phyloP scores from a whole-genome alignment of 2,113 vertebrate species.

The Ptilonorhynchus violaceus region DNA sequence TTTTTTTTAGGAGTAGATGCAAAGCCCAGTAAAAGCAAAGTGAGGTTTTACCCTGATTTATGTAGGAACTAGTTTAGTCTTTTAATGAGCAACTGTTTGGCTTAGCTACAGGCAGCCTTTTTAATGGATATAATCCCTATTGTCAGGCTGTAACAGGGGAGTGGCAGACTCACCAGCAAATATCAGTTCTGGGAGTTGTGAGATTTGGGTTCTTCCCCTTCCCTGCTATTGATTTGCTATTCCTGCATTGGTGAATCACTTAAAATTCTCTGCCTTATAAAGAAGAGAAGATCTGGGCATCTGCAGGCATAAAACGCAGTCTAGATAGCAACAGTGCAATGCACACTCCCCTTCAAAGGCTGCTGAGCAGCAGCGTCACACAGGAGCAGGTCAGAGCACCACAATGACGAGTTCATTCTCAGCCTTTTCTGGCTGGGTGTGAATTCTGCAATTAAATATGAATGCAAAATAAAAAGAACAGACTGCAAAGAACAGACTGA shows the following conservation, averaged over 20 bases:
- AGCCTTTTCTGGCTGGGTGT: neutral
- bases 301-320: neutral
- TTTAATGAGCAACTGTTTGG: constrained; percentile 16
- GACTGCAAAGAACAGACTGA: constrained; percentile 31
- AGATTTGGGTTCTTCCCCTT: neutral
- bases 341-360: neutral
- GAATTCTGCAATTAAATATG: constrained; percentile 36
- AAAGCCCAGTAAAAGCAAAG: neutral
- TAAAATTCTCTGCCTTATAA: neutral
- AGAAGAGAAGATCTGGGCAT: neutral
- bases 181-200: neutral
- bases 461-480: constrained; percentile 45
- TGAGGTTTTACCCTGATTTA: constrained; percentile 1
- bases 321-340: neutral
- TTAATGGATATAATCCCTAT: neutral
- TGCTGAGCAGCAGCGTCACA: neutral
- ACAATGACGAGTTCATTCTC: neutral
- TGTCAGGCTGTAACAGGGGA: neutral
- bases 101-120: neutral
- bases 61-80: neutral
- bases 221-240: neutral
- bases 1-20: neutral
- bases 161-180: neutral
- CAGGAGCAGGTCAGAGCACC: neutral
- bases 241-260: neutral